phyloP scores from a whole-genome alignment of 2,113 vertebrate genomes.

The Callaeas wilsoni region DNA sequence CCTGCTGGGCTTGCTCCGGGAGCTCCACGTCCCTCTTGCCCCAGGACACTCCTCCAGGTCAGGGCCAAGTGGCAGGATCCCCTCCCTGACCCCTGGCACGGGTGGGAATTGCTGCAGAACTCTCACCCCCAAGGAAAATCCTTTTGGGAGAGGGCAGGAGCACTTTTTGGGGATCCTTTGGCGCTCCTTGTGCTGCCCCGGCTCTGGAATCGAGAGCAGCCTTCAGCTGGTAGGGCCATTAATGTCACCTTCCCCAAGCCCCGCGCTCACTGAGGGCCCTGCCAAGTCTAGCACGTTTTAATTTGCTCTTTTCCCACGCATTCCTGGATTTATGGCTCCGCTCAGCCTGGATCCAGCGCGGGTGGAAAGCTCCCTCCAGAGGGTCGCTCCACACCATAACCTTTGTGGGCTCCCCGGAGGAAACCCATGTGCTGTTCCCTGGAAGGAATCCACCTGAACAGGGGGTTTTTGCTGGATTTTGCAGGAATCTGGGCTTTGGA shows the following conservation, averaged over 20 bases:
- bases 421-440: background rate
- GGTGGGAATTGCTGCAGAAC: background rate
- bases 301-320: slow-evolving; percentile 38
- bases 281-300: slow-evolving; percentile 39
- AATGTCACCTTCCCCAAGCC: background rate
- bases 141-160: background rate
- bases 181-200: background rate
- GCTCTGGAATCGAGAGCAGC: background rate
- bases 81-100: no score
- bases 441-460: background rate
- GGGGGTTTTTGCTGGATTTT: background rate
- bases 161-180: background rate
- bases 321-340: slow-evolving; percentile 12
- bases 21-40: background rate
- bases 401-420: background rate
- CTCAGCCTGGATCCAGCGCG: background rate
- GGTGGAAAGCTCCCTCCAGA: background rate
- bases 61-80: background rate
- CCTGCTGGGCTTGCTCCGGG: background rate
- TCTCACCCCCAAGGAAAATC: accelerated
- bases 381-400: background rate
- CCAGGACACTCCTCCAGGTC: background rate
- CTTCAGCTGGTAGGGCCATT: background rate
- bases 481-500: background rate
- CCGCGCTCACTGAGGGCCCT: background rate